Base-by-base conservation (phyloP, 2,113 vertebrate species). In the Strix uralensis region DNA sequence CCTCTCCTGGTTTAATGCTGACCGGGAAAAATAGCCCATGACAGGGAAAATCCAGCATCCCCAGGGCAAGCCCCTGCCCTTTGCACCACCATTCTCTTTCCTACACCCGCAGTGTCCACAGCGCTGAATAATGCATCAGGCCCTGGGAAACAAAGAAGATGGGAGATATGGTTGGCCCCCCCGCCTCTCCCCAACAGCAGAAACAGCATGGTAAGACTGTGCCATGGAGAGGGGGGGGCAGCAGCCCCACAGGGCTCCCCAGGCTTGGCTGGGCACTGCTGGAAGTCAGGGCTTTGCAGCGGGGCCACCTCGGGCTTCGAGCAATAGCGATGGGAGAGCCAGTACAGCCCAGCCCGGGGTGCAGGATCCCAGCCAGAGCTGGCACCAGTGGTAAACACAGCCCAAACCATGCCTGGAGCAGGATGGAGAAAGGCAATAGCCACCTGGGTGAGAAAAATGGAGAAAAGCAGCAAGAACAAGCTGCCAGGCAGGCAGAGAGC, bases 41-140 rank as follows among this genome's bases (percentile, higher is more conserved):
- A 44, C 1, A 11, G 49, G n/a, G 67, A 51, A 62, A 90, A 92
- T n/a, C 77, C 86, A 44, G 62, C 55, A 34, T 17, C 13, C 38
- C 29, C 83, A 30, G 63, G 18, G 54, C 4, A 6, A 90, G 66
- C 61, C 67, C 5, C 0, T 63, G 79, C 46, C 88, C 88, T 80
- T 55, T 14, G 34, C 79, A 65, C 59, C 55, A 20, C 71, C 29
- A 0, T 87, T 86, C 40, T 83, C 72, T 66, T 40, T 44, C 75
- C 70, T 58, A 25, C 65, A 42, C 52, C 90, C 1, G 13, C 91
- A 58, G 66, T 3, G 9, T 13, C 94, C 8, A 15, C 90, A 72
- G 92, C 6, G 0, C 84, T 95, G 94, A 89, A 92, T 91, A 95
- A 96, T 72, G 71, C 84, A 94, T 91, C 83, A 86, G 70, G 44